Conservation (phyloP, 2,113 vertebrate genomes). For the Philantomba maxwellii region DNA sequence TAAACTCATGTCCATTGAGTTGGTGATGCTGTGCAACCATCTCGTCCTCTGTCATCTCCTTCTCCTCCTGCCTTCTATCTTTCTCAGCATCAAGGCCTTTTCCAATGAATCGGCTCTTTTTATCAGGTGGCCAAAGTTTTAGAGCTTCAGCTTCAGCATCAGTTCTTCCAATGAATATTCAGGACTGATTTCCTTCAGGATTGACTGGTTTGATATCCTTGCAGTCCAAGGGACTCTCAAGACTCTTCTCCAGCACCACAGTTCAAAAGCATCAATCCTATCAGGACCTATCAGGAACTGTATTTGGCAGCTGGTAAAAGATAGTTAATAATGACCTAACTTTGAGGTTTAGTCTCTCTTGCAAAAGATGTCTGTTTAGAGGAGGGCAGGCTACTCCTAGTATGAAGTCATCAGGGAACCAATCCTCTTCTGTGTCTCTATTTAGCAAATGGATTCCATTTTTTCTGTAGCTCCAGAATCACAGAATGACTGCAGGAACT, state of each 20-base stretch:
- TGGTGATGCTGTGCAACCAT: background rate
- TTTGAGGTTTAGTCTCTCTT: background rate
- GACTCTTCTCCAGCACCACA: background rate
- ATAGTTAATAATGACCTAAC: background rate
- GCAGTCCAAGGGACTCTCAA: background rate
- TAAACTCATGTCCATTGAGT: background rate
- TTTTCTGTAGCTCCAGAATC: background rate
- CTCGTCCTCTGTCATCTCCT: background rate
- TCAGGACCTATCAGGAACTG: background rate
- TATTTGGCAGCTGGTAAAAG: background rate
- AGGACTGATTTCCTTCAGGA: background rate
- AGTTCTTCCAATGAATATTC: background rate
- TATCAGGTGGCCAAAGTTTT: background rate
- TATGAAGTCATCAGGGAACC: background rate
- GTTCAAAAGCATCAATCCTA: background rate
- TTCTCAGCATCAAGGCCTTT: background rate
- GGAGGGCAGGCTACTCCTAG: background rate
- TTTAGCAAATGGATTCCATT: background rate
- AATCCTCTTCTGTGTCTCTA: background rate
- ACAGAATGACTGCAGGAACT: background rate
- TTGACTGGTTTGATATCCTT: background rate
- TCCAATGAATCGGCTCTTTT: background rate
- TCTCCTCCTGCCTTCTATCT: background rate
- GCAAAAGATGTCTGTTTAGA: background rate
- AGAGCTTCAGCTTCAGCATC: background rate